Evolutionary conservation across 2,888 invertebrate genomes (phyloP), one percentile per base, ranked within the genome.

Genomic region (Protophormia terraenovae): DNA sequence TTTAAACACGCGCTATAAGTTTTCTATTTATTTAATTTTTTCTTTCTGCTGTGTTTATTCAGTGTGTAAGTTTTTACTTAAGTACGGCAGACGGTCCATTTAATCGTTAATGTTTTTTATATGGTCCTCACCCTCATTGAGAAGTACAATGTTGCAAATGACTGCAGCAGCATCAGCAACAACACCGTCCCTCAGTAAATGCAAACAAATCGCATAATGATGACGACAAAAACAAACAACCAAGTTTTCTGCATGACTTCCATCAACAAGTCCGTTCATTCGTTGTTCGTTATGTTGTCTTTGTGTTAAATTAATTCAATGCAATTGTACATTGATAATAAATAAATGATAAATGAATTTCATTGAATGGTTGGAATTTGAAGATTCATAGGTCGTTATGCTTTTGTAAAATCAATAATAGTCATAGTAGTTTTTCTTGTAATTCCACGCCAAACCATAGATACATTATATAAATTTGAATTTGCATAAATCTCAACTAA

Each of bases 1-100:
- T 71, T 76, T 66, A 55, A 77, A 82, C 76, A 82, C 76, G 82
- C 76, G 82, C 76, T 66, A 22, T 29, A 24, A 55, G 16, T 27
- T 16, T 29, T 14, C 16, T 2, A n/a, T 45, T 47, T 47, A 6
- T 47, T 47, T 47, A 19, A 0, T 47, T 19, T 12, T 19, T 19
- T 58, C 16, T 24, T 55, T 16, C 16, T 53, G 5, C 32, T 16
- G n/a, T 53, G 16, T 60, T 60, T 29, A 41, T 41, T 73, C 22
- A 32, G n/a, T 73, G 14, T 29, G 19, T 58, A 55, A 55, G 64
- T 62, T 50, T 62, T 7, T 32, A 32, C 32, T 6, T 32, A 60
- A 62, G 69, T 35, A 53, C 69, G 24, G 24, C 38, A 12, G 35
- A n/a, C 38, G 41, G 24, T 27, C 14, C 32, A 16, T 19, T 10